A percentile compares a stretch with the other conserved stretches of the same genome.
Evolutionary conservation across 1,140 invertebrate genomes (phyloP).

Genomic region (Meloidogyne exigua): DNA sequence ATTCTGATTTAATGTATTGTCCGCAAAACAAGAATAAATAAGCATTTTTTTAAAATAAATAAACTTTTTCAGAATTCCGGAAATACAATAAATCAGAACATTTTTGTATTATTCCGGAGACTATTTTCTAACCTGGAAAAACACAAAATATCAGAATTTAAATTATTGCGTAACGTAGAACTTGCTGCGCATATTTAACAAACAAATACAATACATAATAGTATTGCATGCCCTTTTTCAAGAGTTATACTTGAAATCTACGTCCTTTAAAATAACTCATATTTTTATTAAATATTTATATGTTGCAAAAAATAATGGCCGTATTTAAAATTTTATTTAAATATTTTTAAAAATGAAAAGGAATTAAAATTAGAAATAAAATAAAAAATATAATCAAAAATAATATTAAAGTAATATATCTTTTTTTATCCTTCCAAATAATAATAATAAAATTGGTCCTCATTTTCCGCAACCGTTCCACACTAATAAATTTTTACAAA

Average conservation of each 20-base stretch:
- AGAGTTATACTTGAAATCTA: not conserved
- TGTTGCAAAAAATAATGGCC: not conserved
- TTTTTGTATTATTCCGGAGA: not conserved
- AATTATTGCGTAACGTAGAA: not conserved
- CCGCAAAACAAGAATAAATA: not conserved
- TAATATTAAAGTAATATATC: not conserved
- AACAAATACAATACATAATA: not conserved
- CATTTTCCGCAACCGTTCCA: not conserved
- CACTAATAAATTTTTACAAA: constrained; percentile 1
- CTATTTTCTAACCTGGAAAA: not conserved
- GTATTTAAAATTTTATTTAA: not conserved
- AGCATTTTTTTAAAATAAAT: no score
- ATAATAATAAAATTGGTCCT: not conserved
- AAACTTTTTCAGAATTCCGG: not conserved
- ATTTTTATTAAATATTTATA: not conserved
- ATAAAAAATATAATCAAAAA: no score
- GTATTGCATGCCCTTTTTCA: not conserved
- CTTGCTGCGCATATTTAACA: not conserved
- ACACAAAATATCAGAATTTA: not conserved
- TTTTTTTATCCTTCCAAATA: not conserved
- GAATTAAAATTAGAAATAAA: not conserved
- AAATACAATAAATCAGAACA: not conserved
- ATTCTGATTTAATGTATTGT: no score
- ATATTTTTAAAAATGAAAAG: not conserved
- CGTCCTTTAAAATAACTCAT: not conserved